phyloP scores from a whole-genome alignment of 35 echinoderm and acorn worm genomes.

The Acanthaster planci region DNA sequence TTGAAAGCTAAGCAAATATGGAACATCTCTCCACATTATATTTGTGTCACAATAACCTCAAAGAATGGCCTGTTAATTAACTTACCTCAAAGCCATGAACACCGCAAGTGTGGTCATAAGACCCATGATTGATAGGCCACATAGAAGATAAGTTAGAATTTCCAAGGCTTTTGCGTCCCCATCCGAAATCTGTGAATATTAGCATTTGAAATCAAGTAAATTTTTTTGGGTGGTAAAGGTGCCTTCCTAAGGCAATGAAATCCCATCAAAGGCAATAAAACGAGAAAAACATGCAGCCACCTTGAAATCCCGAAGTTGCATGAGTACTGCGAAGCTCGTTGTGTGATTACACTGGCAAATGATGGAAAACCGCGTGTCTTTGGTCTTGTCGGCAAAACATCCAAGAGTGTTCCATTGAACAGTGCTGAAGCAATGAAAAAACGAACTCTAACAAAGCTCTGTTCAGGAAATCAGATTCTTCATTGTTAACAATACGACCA shows the following conservation, averaged over 20 bases:
- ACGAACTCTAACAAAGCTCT: too few relatives aligned
- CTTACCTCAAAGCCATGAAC: conserved; percentile 17
- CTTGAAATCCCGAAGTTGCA: neutral
- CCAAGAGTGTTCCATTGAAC: neutral
- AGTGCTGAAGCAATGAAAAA: too few relatives aligned
- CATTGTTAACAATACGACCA: too few relatives aligned
- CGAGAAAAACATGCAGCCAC: too few relatives aligned
- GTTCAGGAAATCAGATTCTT: too few relatives aligned
- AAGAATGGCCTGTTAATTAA: neutral
- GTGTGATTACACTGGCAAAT: conserved; percentile 1
- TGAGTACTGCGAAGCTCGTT: neutral
- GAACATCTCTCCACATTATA: too few relatives aligned
- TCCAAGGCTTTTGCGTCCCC: neutral
- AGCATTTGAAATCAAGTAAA: too few relatives aligned
- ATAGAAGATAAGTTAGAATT: neutral
- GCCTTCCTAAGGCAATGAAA: too few relatives aligned
- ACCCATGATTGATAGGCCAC: conserved; percentile 21
- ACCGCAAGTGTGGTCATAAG: neutral
- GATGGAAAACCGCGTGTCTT: neutral
- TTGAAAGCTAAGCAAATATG: too few relatives aligned
- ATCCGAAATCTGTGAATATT: conserved; percentile 12
- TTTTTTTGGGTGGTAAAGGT: too few relatives aligned
- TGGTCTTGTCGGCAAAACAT: neutral
- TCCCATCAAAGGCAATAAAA: too few relatives aligned
- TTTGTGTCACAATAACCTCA: neutral